Percentiles rank a stretch among this genome's conserved stretches.
phyloP scores from a whole-genome alignment of 2,797 vertebrate species.

The Poecilia gillii region DNA sequence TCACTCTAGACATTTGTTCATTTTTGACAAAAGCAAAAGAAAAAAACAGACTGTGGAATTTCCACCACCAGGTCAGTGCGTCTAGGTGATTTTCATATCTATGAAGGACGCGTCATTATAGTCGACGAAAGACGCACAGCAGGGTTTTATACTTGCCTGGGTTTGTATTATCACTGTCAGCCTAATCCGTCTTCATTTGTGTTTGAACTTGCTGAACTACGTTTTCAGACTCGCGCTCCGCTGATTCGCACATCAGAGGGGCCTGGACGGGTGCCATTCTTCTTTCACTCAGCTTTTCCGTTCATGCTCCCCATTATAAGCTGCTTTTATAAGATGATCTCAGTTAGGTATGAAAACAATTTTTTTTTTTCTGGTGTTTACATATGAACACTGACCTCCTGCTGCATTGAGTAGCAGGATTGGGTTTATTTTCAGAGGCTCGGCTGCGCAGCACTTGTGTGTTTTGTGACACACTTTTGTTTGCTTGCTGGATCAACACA shows the following conservation, averaged over 20 bases:
- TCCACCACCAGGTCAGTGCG: constrained; percentile 25
- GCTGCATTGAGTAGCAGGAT: constrained; percentile 14
- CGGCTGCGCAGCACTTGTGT: constrained; percentile 21
- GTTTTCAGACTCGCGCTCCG: constrained; percentile 60
- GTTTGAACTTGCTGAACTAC: constrained; percentile 75
- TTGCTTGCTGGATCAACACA: constrained; percentile 48
- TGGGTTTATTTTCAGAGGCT: constrained; percentile 57
- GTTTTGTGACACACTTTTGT: constrained; percentile 35
- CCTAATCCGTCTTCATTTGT: constrained; percentile 75
- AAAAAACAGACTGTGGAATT: constrained; percentile 34
- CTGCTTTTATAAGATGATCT: constrained; percentile 68
- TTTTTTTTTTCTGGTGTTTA: constrained; percentile 39
- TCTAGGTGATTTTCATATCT: constrained; percentile 47
- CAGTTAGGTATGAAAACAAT: constrained; percentile 71
- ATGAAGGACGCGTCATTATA: constrained; percentile 34
- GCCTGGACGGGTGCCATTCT: constrained; percentile 68
- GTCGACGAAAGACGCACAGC: constrained; percentile 48
- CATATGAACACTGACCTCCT: constrained; percentile 49
- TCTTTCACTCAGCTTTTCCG: constrained; percentile 76
- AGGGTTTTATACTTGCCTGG: constrained; percentile 46
- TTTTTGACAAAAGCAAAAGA: constrained; percentile 11
- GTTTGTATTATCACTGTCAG: constrained; percentile 48
- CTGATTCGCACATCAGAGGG: constrained; percentile 64
- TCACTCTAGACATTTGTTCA: constrained; percentile 20
- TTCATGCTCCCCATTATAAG: constrained; percentile 50